Evolutionary conservation across 2,888 invertebrate genomes (phyloP).

Genomic region (Lepidochrysops patricia): DNA sequence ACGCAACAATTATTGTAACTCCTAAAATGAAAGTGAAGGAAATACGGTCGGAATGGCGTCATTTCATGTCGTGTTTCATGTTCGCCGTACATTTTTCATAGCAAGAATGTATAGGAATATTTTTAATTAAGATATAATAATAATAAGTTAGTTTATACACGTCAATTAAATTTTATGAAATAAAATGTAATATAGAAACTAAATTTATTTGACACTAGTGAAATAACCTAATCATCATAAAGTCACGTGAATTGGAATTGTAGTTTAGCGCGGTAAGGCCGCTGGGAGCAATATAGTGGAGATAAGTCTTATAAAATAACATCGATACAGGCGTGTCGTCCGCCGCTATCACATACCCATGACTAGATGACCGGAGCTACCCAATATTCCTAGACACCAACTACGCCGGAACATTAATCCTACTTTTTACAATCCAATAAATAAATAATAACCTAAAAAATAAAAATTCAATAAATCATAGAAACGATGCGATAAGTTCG

Average conservation of each 20-base stretch:
- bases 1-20: too few relatives aligned
- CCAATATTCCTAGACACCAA: slow-evolving; percentile 29
- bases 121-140: too few relatives aligned
- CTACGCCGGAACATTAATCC: slow-evolving; percentile 47
- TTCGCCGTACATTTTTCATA: too few relatives aligned
- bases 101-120: too few relatives aligned
- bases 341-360: slow-evolving; percentile 47
- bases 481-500: slow-evolving; percentile 29
- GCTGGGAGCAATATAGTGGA: slow-evolving; percentile 2
- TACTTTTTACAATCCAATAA: slow-evolving; percentile 66
- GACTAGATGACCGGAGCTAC: slow-evolving; percentile 56
- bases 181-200: too few relatives aligned
- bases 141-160: too few relatives aligned
- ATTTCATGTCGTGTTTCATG: too few relatives aligned
- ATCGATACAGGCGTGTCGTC: slow-evolving; percentile 34
- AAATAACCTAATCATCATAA: too few relatives aligned
- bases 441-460: slow-evolving; percentile 24
- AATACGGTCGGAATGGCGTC: too few relatives aligned
- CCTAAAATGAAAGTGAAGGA: too few relatives aligned
- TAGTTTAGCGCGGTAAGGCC: not conserved
- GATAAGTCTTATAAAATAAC: slow-evolving; percentile 26
- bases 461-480: slow-evolving; percentile 22
- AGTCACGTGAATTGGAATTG: not conserved
- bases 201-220: too few relatives aligned
- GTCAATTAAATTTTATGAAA: too few relatives aligned